These are phyloP conservation scores for Pseudolycoriella hygida DNA, from an alignment of 2,888 invertebrate species.

Conservation along the genomic window DNA sequence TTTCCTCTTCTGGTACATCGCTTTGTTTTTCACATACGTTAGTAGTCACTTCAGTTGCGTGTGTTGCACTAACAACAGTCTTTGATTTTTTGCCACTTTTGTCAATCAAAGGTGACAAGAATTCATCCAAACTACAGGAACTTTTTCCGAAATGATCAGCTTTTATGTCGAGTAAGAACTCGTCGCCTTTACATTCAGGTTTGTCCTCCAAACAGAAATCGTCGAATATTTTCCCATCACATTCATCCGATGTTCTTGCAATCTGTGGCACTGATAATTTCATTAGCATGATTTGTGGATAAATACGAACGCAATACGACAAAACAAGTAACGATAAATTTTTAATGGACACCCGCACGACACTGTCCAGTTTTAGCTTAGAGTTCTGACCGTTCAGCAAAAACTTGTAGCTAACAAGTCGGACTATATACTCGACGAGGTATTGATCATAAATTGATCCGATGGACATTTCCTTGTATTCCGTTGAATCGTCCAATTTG, in stretches of 20 bases:
- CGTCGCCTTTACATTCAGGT: slow-evolving; percentile 23
- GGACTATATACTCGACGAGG: slow-evolving; percentile 23
- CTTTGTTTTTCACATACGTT: slow-evolving; percentile 13
- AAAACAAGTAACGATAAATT: slow-evolving; percentile 69
- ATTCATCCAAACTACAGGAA: slow-evolving; percentile 14
- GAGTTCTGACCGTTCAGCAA: slow-evolving; percentile 28
- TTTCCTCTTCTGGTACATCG: neutral
- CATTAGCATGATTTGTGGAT: slow-evolving; percentile 53
- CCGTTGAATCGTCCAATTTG: neutral
- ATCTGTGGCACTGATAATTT: slow-evolving; percentile 39
- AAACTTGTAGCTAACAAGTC: slow-evolving; percentile 24
- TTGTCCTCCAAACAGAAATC: slow-evolving; percentile 2
- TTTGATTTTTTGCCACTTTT: slow-evolving; percentile 18
- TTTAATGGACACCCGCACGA: slow-evolving; percentile 77
- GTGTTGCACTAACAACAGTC: slow-evolving; percentile 15
- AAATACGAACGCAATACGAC: slow-evolving; percentile 51
- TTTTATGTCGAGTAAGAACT: slow-evolving; percentile 37
- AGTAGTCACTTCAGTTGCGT: slow-evolving; percentile 19
- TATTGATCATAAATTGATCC: slow-evolving; percentile 26
- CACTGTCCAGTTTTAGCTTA: slow-evolving; percentile 49
- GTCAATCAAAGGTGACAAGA: slow-evolving; percentile 15
- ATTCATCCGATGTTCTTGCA: neutral
- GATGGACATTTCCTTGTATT: slow-evolving; percentile 15
- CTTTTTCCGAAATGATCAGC: slow-evolving; percentile 43
- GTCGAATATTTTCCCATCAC: neutral